phyloP scores from a whole-genome alignment of 2,113 vertebrate genomes.

The Oxyruncus cristatus region DNA sequence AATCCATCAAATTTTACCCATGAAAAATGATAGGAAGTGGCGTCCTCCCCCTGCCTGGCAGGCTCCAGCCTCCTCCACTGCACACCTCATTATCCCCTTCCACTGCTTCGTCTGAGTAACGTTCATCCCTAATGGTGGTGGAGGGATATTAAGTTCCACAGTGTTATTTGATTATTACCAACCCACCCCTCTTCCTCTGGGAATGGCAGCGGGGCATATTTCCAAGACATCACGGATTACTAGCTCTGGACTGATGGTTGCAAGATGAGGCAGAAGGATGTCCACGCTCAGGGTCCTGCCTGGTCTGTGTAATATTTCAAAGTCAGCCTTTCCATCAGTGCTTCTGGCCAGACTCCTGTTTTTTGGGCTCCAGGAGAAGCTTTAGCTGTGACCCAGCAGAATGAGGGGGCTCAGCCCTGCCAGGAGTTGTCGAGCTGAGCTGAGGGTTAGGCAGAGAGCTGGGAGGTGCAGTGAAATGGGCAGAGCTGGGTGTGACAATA shows the following conservation, averaged over 20 bases:
- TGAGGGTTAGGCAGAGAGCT: background rate
- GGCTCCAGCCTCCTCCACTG: background rate
- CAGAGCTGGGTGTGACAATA: background rate
- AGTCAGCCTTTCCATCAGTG: background rate
- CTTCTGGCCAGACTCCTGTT: background rate
- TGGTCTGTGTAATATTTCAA: background rate
- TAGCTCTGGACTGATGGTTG: background rate
- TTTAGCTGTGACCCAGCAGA: background rate
- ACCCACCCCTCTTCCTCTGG: background rate
- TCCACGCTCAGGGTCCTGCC: background rate
- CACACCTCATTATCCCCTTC: constrained; percentile 20
- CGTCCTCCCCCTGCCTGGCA: background rate
- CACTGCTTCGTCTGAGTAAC: background rate
- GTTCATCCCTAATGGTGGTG: background rate
- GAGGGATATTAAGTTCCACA: background rate
- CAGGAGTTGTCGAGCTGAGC: background rate
- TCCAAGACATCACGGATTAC: background rate
- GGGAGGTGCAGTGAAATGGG: background rate
- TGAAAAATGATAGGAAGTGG: constrained; percentile 21
- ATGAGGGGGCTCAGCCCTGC: background rate
- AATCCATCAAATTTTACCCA: constrained; percentile 1
- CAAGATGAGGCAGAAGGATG: background rate
- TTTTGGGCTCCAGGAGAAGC: background rate
- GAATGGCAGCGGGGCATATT: background rate
- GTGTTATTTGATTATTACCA: background rate